phyloP scores from a whole-genome alignment of 2,888 invertebrate species.

The Seira sanloemensis region DNA sequence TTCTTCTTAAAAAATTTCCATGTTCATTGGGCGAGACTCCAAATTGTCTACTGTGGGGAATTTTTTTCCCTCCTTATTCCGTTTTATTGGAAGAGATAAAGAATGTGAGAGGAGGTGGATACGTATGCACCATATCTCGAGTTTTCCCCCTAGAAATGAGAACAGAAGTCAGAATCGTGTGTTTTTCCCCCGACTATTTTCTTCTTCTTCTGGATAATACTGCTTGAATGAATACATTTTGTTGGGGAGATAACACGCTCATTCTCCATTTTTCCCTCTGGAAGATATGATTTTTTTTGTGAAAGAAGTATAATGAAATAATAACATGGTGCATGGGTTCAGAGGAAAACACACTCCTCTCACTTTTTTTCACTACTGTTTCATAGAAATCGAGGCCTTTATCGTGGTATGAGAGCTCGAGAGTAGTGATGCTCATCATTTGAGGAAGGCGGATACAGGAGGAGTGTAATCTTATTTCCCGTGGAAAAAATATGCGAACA shows the following conservation, averaged over 20 bases:
- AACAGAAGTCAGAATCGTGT: not conserved
- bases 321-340: slow-evolving; percentile 14
- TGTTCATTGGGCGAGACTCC: slow-evolving; percentile 33
- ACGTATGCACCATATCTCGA: not conserved
- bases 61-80: not conserved
- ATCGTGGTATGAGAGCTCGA: not conserved
- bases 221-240: no score
- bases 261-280: not conserved
- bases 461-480: slow-evolving; percentile 57
- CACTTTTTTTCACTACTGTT: not conserved
- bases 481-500: slow-evolving; percentile 54
- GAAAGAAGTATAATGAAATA: slow-evolving; percentile 30
- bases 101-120: not conserved
- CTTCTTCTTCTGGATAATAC: not conserved
- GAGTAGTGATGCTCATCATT: not conserved
- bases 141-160: not conserved
- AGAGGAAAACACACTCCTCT: not conserved
- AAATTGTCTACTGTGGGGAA: slow-evolving; percentile 34
- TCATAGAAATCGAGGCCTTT: not conserved
- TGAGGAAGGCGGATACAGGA: slow-evolving; percentile 52
- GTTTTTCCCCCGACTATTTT: slow-evolving; percentile 11
- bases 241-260: no score
- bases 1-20: not conserved
- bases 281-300: not conserved
- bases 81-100: not conserved